These are phyloP conservation scores for Sturnus vulgaris DNA, from an alignment of 2,113 vertebrate species.

Conservation along the genomic window DNA sequence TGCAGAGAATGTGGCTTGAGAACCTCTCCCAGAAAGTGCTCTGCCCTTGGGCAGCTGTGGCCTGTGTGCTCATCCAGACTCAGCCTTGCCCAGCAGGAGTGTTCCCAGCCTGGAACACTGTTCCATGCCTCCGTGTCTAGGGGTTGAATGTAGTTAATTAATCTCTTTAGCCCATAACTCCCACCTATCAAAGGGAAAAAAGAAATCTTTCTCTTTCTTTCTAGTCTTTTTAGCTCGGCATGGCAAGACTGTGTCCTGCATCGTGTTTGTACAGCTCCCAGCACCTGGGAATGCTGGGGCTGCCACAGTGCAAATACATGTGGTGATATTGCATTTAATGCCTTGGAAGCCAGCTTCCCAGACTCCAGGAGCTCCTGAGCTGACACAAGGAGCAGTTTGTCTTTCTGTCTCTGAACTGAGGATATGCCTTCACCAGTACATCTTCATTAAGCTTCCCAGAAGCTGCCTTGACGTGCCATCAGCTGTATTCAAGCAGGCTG, in stretches of 20 bases:
- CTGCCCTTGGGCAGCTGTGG: not conserved
- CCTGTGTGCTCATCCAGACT: not conserved
- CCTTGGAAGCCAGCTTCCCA: not conserved
- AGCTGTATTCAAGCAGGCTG: not conserved
- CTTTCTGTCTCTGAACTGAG: not conserved
- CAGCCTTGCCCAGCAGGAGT: not conserved
- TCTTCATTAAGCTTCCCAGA: not conserved
- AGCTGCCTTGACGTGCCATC: not conserved
- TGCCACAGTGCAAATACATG: not conserved
- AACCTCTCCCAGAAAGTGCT: not conserved
- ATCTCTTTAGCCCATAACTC: not conserved
- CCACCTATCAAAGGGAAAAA: not conserved
- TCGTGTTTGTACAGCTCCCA: not conserved
- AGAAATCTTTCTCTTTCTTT: not conserved
- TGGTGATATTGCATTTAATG: not conserved
- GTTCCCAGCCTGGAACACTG: not conserved
- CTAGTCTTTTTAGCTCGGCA: not conserved
- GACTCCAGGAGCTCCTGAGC: not conserved
- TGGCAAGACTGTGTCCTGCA: not conserved
- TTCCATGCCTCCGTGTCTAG: not conserved
- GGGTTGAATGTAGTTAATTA: not conserved
- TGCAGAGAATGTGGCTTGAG: not conserved
- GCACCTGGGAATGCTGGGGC: not conserved
- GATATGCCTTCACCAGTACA: not conserved
- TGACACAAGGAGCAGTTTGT: not conserved